Base-by-base conservation (phyloP, 1,140 invertebrate species). In the Vollenhovia emeryi region DNA sequence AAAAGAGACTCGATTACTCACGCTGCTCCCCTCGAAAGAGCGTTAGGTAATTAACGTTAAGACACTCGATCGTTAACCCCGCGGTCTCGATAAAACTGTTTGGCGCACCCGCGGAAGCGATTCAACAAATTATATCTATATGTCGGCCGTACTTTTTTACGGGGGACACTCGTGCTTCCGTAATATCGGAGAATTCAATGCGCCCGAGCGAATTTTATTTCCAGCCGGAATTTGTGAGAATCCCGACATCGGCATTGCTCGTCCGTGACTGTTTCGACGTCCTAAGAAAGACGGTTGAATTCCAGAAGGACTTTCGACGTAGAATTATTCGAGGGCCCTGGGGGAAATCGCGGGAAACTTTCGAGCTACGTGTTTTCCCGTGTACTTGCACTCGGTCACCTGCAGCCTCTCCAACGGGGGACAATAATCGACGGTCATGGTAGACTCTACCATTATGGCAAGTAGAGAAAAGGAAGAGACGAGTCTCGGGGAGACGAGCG, bases 321-420 rank as follows among this genome's bases (percentile, higher is more conserved):
- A 86, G 89, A 89, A 89, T 91, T 89, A 91, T 91, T 83, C 60
- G 83, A 59, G 33, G 87, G 69, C 50, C 87, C 85, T 89, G 73
- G 85, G 89, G 87, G 89, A 91, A 91, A 91, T 91, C 86, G 90
- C 52, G 62, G 62, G 50, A 82, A 86, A 89, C 82, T 89, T 90
- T 86, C 59, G 40, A 21, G 87, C 80, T 84, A 87, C 57, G 79
- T 84, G 86, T 87, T 88, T 71, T 75, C 62, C 59, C 33, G 68
- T 59, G 59, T 36, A 59, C 52, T 69, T 84, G 50, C 50, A 55
- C 45, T 57, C 9, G 64, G 52, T 66, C 50, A 68, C 13, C 55
- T 43, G 64, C 27, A 66, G 48, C 66, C n/a, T 73, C 62, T 55
- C 66, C 68, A 59, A 24, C 64, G 27, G 21, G 48, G 69, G 69